Evolutionary conservation across 2,797 vertebrate genomes (phyloP), one percentile per base, ranked within the genome.

Genomic region (Acrossocheilus fasciatus): DNA sequence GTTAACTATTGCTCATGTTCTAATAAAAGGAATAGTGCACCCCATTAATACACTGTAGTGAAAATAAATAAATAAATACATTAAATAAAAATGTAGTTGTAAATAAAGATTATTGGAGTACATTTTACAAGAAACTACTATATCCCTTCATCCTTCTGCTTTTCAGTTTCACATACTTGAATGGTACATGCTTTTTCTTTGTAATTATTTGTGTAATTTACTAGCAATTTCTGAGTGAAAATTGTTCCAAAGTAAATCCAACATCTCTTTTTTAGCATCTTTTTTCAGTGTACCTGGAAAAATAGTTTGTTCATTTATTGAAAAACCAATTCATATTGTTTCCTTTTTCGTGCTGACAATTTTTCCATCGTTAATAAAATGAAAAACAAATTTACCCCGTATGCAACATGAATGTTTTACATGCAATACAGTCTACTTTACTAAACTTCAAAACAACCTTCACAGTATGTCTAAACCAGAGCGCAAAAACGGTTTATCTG

Each of bases 1-100:
- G 74, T 64, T 26, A 78, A 77, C 59, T 64, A 77, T 23, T 39
- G 75, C 50, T 20, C 75, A 57, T 57, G 9, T 20, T 76, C 30
- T 36, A 23, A 3, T 57, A 23, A 39, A 54, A 76, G 6, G 3
- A 77, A 77, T 54, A 57, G 75, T 39, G 11, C 12, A 68, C 15
- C 2, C 64, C 30, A 34, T 68, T 59, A 66, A 17, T 34, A 30
- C 30, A 66, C 14, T 15, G 30, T 36, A 52, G 50, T 52, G 7
- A 18, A 50, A 50, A 5, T 15, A 45, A 12, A 50, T 12, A 45
- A 43, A 9, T 9, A 9, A 43, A 41, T 41, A 2, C 8, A 41
- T 7, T 7, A 41, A 43, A 43, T 39, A 36, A 36, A 36, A 41
- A 41, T 1, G 0, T n/a, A 59, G 57, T n/a, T 59, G 23, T n/a